Evolutionary conservation across 2,113 vertebrate species (phyloP).

Genomic region (Rhinopithecus roxellana): DNA sequence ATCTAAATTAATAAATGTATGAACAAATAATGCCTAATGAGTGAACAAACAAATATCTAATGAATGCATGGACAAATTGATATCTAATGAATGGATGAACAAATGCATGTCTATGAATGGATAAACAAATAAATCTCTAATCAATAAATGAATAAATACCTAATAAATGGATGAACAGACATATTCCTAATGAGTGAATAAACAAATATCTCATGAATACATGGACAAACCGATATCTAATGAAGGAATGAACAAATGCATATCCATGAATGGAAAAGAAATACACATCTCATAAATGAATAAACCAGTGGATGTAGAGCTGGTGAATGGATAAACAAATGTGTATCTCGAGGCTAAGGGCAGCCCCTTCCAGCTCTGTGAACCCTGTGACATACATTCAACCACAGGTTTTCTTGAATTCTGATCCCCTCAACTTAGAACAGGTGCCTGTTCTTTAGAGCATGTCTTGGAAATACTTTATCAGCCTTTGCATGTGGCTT

Average conservation of each 20-base stretch:
- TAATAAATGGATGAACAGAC: too few species aligned
- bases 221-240: fast-evolving
- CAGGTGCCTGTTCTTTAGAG: fast-evolving
- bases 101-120: fast-evolving
- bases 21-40: too few species aligned
- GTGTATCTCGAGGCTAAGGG: fast-evolving
- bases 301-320: background rate
- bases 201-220: fast-evolving
- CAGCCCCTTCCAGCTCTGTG: background rate
- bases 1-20: too few species aligned
- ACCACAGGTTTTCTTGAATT: fast-evolving
- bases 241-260: fast-evolving
- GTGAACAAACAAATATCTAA: fast-evolving
- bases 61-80: fast-evolving
- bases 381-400: fast-evolving
- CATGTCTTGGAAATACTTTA: fast-evolving
- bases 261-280: background rate
- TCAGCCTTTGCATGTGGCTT: background rate
- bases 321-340: too few species aligned
- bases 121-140: background rate
- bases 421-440: too few species aligned
- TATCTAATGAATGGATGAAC: fast-evolving
- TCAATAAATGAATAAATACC: background rate
- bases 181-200: too few species aligned
- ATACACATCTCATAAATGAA: background rate